A percentile compares a stretch with the other conserved stretches of the same genome.
Evolutionary conservation across 2,113 vertebrate genomes (phyloP).

Genomic region (Gymnarchus niloticus): DNA sequence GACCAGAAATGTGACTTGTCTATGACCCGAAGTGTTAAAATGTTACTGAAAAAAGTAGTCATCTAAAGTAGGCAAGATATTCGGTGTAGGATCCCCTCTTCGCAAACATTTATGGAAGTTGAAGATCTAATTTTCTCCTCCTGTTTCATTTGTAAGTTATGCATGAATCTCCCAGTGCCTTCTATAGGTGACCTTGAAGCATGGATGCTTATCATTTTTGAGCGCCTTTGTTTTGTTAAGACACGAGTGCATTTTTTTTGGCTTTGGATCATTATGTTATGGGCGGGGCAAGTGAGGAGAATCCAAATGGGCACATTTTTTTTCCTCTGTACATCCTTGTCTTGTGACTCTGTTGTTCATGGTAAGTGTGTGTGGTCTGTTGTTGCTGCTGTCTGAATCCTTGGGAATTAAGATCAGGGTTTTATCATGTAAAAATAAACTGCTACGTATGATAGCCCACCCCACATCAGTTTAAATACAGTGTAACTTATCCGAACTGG

Average conservation of each 20-base stretch:
- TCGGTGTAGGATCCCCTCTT: background rate
- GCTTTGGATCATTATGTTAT: background rate
- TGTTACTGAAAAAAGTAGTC: background rate
- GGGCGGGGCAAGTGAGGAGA: background rate
- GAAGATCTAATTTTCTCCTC: background rate
- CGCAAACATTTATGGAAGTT: background rate
- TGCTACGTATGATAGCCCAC: background rate
- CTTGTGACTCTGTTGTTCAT: conserved; percentile 7
- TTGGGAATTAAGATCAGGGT: conserved; percentile 9
- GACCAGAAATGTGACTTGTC: background rate
- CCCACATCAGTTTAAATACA: background rate
- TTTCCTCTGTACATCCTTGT: background rate
- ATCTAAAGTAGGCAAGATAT: background rate
- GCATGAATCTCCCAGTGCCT: background rate
- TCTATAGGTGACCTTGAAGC: background rate
- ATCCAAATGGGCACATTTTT: background rate
- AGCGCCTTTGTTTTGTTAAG: background rate
- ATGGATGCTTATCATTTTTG: background rate
- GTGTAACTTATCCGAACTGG: too few relatives aligned
- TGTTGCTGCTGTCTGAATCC: conserved; percentile 9
- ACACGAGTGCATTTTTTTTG: background rate
- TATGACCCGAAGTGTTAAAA: background rate
- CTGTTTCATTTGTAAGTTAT: too few relatives aligned
- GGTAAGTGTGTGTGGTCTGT: background rate
- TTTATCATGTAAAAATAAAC: conserved; percentile 1